Evolutionary conservation across 2,797 vertebrate species (phyloP).

Genomic region (Borostomias antarcticus): DNA sequence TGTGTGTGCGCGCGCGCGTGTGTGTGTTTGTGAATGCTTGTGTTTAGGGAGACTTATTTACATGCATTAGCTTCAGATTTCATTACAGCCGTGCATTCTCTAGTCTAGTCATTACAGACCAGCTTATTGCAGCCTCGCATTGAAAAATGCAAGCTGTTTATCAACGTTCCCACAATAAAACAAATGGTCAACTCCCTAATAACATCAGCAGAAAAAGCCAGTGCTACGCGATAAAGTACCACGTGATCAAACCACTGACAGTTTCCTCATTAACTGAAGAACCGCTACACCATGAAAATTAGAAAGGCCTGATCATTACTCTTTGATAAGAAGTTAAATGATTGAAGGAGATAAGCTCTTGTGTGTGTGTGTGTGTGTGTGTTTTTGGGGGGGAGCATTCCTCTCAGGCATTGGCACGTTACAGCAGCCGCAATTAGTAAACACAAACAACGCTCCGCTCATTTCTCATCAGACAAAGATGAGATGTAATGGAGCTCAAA

Average conservation of each 20-base stretch:
- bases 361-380: too few relatives aligned
- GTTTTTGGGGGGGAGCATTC: conserved; percentile 48
- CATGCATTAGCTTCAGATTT: conserved; percentile 30
- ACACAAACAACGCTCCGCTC: conserved; percentile 53
- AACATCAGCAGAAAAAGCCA: background rate
- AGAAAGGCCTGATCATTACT: conserved; percentile 45
- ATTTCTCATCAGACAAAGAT: conserved; percentile 62
- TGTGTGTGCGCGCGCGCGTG: background rate
- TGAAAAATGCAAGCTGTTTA: conserved; percentile 12
- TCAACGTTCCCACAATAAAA: conserved; percentile 1
- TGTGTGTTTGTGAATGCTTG: background rate
- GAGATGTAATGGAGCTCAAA: conserved; percentile 63
- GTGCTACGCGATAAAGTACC: conserved; percentile 8
- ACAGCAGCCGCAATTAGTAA: conserved; percentile 64
- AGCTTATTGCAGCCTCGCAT: conserved; percentile 25
- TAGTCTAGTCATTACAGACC: conserved; percentile 38
- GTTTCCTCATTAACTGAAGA: conserved; percentile 38
- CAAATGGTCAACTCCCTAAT: background rate
- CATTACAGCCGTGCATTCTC: conserved; percentile 18
- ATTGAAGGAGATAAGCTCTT: conserved; percentile 48
- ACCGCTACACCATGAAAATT: conserved; percentile 49
- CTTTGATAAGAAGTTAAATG: conserved; percentile 37
- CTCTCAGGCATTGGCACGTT: conserved; percentile 46
- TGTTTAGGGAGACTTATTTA: conserved; percentile 26
- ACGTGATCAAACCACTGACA: conserved; percentile 40